Evolutionary conservation across 2,113 vertebrate genomes (phyloP).

Genomic region (Strix uralensis): DNA sequence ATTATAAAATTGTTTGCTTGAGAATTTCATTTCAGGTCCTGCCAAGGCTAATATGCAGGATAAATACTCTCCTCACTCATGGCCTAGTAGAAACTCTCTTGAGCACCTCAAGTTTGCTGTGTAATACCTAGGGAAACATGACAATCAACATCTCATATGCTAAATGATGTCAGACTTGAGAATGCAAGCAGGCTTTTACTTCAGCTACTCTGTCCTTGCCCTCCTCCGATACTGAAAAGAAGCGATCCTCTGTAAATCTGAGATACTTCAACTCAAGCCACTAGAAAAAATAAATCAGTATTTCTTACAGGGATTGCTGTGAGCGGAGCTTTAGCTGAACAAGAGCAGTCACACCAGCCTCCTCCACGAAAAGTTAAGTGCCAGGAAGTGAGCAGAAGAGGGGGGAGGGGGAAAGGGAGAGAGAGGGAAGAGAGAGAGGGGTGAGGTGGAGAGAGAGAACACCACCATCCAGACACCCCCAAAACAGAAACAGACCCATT

Average conservation of each 20-base stretch:
- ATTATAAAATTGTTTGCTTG: neutral
- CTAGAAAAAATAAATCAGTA: neutral
- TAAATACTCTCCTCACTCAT: neutral
- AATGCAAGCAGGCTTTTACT: neutral
- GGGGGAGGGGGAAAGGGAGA: too few relatives aligned
- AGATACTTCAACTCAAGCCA: neutral
- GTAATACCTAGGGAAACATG: neutral
- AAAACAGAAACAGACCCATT: neutral
- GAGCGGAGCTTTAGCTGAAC: neutral
- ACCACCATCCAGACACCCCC: rapidly evolving
- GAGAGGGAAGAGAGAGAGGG: too few relatives aligned
- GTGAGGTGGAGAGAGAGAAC: neutral
- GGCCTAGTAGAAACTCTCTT: neutral
- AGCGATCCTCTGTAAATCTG: neutral
- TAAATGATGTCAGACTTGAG: neutral
- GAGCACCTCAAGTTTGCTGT: neutral
- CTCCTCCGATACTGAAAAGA: neutral
- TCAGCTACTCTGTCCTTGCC: neutral
- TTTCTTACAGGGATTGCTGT: neutral
- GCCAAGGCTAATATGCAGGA: neutral
- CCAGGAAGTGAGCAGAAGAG: neutral
- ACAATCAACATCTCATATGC: neutral
- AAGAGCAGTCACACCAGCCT: neutral
- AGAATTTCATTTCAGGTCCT: neutral
- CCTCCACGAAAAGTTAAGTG: neutral